Evolutionary conservation across 2,888 invertebrate genomes (phyloP), one percentile per base, ranked within the genome.

Genomic region (Macaria liturata): DNA sequence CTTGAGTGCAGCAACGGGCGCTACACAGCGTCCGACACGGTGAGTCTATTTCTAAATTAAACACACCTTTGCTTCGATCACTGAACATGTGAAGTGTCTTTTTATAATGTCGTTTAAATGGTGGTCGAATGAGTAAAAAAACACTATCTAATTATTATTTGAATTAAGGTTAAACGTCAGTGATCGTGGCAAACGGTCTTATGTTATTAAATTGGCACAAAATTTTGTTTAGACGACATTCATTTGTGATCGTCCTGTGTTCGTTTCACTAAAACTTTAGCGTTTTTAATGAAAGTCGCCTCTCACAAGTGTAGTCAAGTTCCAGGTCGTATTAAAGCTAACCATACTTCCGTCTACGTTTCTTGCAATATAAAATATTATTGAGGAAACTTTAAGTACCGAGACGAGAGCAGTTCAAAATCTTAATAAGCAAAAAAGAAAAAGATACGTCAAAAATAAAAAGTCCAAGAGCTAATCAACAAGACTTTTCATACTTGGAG

Each of bases 1-100:
- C 90, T 91, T 83, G 91, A 91, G 89, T 91, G 91, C 91, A 84
- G 90, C 90, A 88, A 86, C 86, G 91, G 90, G 83, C 91, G 90
- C 82, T 91, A 86, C 89, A 83, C 89, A 82, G 88, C 89, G 88
- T 88, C 91, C 88, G 91, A 91, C 71, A 88, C 91, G 91, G 91
- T 91, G 78, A 90, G 91, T 91, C 69, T 47, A 72, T 72, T 80
- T 80, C 70, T 70, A 74, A 75, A 74, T 69, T 78, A 69, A 61
- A 65, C 58, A 67, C 64, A 63, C 61, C 64, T 65, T 65, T 65
- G 62, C 61, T 62, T 62, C 64, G 62, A 62, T 54, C 61, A 64
- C 57, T 64, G 42, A 42, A 39, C 20, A 20, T 20, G 20, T 20
- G 20, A 20, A 20, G 20, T 20, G 20, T 20, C 20, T 20, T 20